A percentile compares a stretch with the other conserved stretches of the same genome.
Conservation (phyloP, 2,888 invertebrate species). For the Drosophila differens region DNA sequence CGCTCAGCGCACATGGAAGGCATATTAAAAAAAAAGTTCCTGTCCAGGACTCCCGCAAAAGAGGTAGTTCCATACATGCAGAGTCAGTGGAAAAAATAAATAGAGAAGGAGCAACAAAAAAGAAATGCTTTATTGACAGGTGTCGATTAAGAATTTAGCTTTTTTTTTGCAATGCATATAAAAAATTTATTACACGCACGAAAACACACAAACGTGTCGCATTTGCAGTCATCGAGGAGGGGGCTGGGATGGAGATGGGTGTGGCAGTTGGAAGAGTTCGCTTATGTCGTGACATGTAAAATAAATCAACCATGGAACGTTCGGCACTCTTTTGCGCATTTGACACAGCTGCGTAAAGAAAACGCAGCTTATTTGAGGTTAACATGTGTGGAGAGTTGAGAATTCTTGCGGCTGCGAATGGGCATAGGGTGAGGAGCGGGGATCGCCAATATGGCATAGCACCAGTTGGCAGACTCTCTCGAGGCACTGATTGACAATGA, state of each 20-base stretch:
- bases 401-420: constrained; percentile 9
- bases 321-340: neutral
- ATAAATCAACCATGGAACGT: constrained; percentile 72
- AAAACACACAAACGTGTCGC: constrained; percentile 81
- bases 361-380: constrained; percentile 52
- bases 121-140: constrained; percentile 74
- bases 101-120: constrained; percentile 4
- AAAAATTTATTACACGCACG: constrained; percentile 80
- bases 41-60: constrained; percentile 23
- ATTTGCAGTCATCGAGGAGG: constrained; percentile 52
- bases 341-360: constrained; percentile 58
- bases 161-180: constrained; percentile 64
- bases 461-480: constrained; percentile 33
- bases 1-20: constrained; percentile 57
- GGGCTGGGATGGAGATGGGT: constrained; percentile 20
- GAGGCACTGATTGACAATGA: constrained; percentile 58
- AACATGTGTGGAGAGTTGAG: constrained; percentile 35
- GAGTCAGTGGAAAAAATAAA: constrained; percentile 6
- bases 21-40: constrained; percentile 68
- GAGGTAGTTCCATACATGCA: constrained; percentile 30
- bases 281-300: constrained; percentile 79
- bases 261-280: constrained; percentile 68
- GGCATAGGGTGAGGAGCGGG: neutral
- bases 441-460: constrained; percentile 10
- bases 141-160: constrained; percentile 81